phyloP scores from a whole-genome alignment of 2,888 invertebrate species.

The Notocelia uddmanniana region DNA sequence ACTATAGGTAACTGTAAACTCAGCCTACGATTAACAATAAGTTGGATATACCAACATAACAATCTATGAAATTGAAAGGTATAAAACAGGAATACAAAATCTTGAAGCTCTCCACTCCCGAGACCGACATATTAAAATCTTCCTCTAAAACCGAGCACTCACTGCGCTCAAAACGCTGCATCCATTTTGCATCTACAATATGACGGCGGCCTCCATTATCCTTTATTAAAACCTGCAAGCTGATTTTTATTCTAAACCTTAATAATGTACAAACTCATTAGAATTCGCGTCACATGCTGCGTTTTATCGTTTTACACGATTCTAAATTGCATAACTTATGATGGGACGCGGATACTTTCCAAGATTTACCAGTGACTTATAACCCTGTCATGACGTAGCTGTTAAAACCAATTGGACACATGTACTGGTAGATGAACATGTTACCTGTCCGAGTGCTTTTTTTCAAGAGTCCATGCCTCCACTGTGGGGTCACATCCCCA shows the following conservation, averaged over 20 bases:
- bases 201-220: constrained; percentile 54
- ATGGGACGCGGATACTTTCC: too few species aligned
- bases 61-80: constrained; percentile 40
- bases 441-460: too few species aligned
- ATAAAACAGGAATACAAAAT: constrained; percentile 58
- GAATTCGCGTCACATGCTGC: constrained; percentile 65
- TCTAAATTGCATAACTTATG: constrained; percentile 41
- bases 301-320: constrained; percentile 63
- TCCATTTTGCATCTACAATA: constrained; percentile 63
- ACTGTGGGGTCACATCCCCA: too few species aligned
- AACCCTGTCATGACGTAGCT: too few species aligned
- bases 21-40: background rate
- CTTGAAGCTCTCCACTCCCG: constrained; percentile 52
- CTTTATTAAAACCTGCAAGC: constrained; percentile 60
- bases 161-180: constrained; percentile 59
- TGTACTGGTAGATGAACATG: too few species aligned
- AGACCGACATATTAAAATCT: constrained; percentile 65
- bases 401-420: too few species aligned
- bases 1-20: too few species aligned
- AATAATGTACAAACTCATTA: constrained; percentile 59
- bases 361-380: too few species aligned
- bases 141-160: constrained; percentile 55
- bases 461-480: too few species aligned
- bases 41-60: constrained; percentile 27
- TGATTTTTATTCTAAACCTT: constrained; percentile 64